Percentiles rank a stretch among this genome's conserved stretches.
These are phyloP conservation scores for Thunnus albacares DNA, from an alignment of 2,797 vertebrate species.

Conservation along the genomic window DNA sequence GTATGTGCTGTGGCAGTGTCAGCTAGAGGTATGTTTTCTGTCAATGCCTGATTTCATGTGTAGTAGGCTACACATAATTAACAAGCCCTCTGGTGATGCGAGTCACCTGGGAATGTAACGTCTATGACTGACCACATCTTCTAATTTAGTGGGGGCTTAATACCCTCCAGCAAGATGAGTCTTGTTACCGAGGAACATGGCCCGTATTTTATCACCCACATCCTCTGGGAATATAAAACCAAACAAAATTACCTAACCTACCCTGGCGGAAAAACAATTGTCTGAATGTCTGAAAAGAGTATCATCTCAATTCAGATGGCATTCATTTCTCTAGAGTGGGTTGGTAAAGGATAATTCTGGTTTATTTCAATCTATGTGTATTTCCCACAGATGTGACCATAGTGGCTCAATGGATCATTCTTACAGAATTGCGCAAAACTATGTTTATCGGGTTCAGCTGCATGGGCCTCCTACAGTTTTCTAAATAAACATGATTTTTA, in stretches of 20 bases:
- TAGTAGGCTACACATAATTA: constrained; percentile 36
- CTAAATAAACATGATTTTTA: not conserved
- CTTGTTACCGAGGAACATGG: not conserved
- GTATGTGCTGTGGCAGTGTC: constrained; percentile 17
- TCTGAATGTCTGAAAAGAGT: constrained; percentile 19
- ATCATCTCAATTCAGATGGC: not conserved
- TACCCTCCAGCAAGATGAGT: not conserved
- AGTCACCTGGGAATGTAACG: constrained; percentile 25
- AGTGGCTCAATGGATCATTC: no score
- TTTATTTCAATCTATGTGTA: not conserved
- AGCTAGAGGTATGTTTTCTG: constrained; percentile 43
- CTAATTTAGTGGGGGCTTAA: constrained; percentile 15
- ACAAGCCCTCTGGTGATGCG: constrained; percentile 13
- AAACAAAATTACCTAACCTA: constrained; percentile 24
- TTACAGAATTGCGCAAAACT: no score
- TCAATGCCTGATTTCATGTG: constrained; percentile 29
- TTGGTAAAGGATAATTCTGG: not conserved
- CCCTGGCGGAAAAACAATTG: not conserved
- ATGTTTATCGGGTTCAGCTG: not conserved
- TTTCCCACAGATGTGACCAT: no score
- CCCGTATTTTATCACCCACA: constrained; percentile 19
- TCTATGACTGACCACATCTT: constrained; percentile 13
- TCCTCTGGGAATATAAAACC: constrained; percentile 10
- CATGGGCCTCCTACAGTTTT: not conserved
- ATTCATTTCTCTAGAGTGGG: not conserved